Base-by-base conservation (phyloP, 1,140 invertebrate species). In the Neodiprion pinetum region DNA sequence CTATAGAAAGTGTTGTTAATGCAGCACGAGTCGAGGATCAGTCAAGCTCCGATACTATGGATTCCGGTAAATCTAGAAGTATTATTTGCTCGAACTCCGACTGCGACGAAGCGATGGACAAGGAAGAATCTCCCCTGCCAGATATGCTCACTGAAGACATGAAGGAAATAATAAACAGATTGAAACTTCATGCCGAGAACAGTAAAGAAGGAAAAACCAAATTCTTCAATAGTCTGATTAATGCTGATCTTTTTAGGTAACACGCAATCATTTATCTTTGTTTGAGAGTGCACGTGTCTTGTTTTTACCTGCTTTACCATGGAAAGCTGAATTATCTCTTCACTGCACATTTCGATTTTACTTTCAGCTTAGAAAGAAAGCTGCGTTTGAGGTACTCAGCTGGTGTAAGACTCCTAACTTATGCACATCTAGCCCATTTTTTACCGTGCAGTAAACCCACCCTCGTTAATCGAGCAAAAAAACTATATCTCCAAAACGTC, bases 381-480 rank as follows among this genome's bases (percentile, higher is more conserved):
- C 85, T 91, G 4, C 87, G 88, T 61, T 81, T 86, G 74, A 76
- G 90, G 48, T 82, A 84, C 53, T 84, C 88, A 53, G 87, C 88
- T 12, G 79, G 73, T 21, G 67, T 82, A 65, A 90, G 91, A 77
- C 84, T 90, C 71, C 90, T 91, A 71, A 87, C 90, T 9, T 94
- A 93, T 80, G 88, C 87, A 74, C 91, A 94, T 85, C 85, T 95
- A 66, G 90, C 92, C 4, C 87, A 88, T 8, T 92, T 91, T 83
- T 84, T 94, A 67, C 90, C 91, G 47, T 93, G 92, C 83, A 91
- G 90, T n/a, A 94, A 93, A 86, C 90, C 92, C 68, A 93, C 92
- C 4, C 84, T 95, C 48, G 86, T 92, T 23, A 93, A 92, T 79
- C 88, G 93, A 71, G 92, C 92, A 23, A 94, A 93, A 82, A 93